Evolutionary conservation across 1,140 invertebrate genomes (phyloP).

Genomic region (Delia radicum): DNA sequence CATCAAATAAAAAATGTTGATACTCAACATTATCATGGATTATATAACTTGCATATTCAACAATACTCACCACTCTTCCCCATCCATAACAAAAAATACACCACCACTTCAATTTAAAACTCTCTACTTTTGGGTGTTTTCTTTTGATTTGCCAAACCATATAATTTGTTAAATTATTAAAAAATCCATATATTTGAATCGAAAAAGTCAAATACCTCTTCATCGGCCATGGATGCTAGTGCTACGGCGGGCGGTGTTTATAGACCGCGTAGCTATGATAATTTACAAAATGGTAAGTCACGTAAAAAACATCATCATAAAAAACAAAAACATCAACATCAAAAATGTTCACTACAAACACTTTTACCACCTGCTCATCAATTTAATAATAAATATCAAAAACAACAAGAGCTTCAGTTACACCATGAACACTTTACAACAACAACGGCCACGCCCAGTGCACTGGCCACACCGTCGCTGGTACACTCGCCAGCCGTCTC

Average conservation of each 20-base stretch:
- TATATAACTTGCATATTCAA: background rate
- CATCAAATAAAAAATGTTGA: background rate
- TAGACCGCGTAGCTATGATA: conserved; percentile 53
- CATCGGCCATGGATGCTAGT: conserved; percentile 43
- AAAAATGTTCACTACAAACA: conserved; percentile 52
- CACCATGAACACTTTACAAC: conserved; percentile 31
- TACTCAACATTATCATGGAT: background rate
- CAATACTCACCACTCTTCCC: background rate
- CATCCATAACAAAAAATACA: background rate
- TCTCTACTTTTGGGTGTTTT: background rate
- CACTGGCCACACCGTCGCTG: conserved; percentile 40
- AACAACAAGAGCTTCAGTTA: conserved; percentile 31
- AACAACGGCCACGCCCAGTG: conserved; percentile 25
- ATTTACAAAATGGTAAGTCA: conserved; percentile 55
- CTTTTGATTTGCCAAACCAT: background rate
- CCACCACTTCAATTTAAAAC: background rate
- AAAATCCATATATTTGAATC: background rate
- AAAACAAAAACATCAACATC: conserved; percentile 46
- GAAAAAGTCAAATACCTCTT: conserved; percentile 51
- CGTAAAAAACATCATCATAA: conserved; percentile 41
- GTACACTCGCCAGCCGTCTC: conserved; percentile 46
- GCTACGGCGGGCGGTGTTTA: conserved; percentile 40
- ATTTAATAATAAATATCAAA: conserved; percentile 33
- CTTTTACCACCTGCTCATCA: conserved; percentile 40
- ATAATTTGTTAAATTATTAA: background rate